Conservation (phyloP, 2,797 vertebrate species). For the Diplodus sargus region DNA sequence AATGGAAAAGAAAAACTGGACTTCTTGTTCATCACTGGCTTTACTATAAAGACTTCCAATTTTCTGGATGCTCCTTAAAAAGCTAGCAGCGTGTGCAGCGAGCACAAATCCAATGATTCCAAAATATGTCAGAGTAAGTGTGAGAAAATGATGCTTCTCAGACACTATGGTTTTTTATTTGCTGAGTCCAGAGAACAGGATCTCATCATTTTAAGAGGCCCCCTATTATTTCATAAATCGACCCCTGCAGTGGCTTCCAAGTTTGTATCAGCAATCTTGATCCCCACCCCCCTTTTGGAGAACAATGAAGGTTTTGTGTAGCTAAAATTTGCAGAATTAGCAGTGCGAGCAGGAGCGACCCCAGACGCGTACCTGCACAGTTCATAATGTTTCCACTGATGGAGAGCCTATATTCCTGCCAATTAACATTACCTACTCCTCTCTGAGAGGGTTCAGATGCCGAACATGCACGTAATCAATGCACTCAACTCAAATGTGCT, state of each 20-base stretch:
- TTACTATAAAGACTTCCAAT: conserved; percentile 38
- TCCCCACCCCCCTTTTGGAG: conserved; percentile 28
- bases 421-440: conserved; percentile 17
- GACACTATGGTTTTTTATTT: conserved; percentile 51
- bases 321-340: conserved; percentile 38
- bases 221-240: conserved; percentile 70
- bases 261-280: conserved; percentile 64
- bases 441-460: conserved; percentile 6
- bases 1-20: conserved; percentile 2
- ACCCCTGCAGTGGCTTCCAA: conserved; percentile 46
- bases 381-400: conserved; percentile 43
- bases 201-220: conserved; percentile 66
- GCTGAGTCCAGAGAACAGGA: conserved; percentile 67
- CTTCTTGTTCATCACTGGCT: conserved; percentile 30
- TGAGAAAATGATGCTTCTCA: conserved; percentile 61
- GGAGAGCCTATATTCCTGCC: conserved; percentile 21
- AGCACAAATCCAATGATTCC: conserved; percentile 67
- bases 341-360: conserved; percentile 32
- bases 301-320: conserved; percentile 65
- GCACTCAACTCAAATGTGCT: neutral
- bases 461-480: neutral
- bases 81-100: conserved; percentile 25
- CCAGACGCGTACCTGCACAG: conserved; percentile 27
- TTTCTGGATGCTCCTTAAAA: conserved; percentile 42
- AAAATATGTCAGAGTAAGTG: conserved; percentile 63